Base-by-base conservation (phyloP, 2,888 invertebrate genomes). In the Cantharis nigra region DNA sequence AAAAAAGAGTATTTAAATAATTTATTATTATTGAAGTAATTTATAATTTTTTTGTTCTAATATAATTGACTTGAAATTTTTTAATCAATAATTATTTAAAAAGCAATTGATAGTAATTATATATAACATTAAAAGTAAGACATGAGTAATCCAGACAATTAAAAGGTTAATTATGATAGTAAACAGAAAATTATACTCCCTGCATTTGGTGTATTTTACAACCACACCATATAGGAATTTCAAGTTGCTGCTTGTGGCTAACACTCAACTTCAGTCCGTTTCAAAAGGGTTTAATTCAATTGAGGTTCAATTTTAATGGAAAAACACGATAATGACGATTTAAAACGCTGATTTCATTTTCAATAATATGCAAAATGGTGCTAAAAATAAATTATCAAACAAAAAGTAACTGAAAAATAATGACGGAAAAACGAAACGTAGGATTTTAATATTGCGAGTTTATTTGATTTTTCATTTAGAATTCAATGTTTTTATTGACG, bases 181-280 rank as follows among this genome's bases (percentile, higher is more conserved):
- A 49, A 49, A 49, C 7, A n/a, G 49, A 49, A 49, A 49, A 49
- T 49, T n/a, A n/a, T 49, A n/a, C 49, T 49, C n/a, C n/a, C 49
- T 49, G 49, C 49, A 49, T 49, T 49, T 49, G 49, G 49, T 49
- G 49, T 49, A 49, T 67, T 67, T 67, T 67, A 67, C 65, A 67
- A 67, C 65, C 20, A 67, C 65, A 26, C 49, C 3, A 67, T 64
- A 64, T n/a, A 67, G 65, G 65, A 67, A 67, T 67, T 67, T 67
- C 16, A 26, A 67, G 65, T 67, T 67, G 65, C 65, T 67, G 65
- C 65, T 67, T 67, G 65, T 67, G 65, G 65, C 65, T 67, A 23
- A 67, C 65, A 67, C 65, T 67, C 26, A 26, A 67, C 65, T 67
- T 67, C 65, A 13, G 49, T 49, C n/a, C 49, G 49, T 67, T 67